phyloP scores from a whole-genome alignment of 2,113 vertebrate species.

The Chaetorhynchus papuensis region DNA sequence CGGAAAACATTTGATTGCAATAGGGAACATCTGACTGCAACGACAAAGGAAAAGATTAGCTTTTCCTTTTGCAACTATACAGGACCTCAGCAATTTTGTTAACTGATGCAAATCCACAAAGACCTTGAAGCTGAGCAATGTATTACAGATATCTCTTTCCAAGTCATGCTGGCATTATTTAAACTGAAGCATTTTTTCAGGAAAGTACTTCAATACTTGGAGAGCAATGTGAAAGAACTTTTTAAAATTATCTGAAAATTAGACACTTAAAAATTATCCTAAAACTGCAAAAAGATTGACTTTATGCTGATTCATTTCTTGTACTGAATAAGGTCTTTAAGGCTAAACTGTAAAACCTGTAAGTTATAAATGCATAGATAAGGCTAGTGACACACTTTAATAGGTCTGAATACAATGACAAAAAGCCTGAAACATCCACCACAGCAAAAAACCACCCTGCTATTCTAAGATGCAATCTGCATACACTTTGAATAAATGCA shows the following conservation, averaged over 20 bases:
- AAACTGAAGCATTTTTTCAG: not conserved
- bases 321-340: not conserved
- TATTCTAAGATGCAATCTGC: not conserved
- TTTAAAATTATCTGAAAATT: not conserved
- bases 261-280: not conserved
- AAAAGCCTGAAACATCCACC: not conserved
- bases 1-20: not conserved
- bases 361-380: not conserved
- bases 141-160: not conserved
- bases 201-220: not conserved
- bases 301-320: not conserved
- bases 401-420: not conserved
- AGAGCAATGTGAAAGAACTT: not conserved
- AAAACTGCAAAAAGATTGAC: not conserved
- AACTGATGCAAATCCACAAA: not conserved
- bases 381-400: not conserved
- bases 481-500: not conserved
- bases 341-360: not conserved
- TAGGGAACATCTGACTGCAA: not conserved
- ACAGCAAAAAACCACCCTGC: accelerated
- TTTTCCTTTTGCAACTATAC: not conserved
- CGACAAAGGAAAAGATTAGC: not conserved
- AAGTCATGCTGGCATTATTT: not conserved
- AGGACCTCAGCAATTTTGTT: not conserved
- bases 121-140: not conserved